Percentiles rank a stretch among this genome's conserved stretches.
phyloP scores from a whole-genome alignment of 1,140 invertebrate genomes.

The Ectropis grisescens region DNA sequence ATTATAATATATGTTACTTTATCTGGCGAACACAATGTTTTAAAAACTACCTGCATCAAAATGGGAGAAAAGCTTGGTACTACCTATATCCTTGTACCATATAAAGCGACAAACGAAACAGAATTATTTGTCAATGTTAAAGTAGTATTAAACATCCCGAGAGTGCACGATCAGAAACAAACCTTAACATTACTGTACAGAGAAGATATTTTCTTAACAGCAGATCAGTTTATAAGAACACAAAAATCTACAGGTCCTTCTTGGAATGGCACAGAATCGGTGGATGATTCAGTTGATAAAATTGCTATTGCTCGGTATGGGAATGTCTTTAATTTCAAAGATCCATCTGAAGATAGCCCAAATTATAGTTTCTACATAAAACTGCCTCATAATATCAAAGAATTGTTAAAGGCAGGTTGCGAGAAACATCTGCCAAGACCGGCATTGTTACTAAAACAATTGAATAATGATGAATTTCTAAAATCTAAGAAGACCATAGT shows the following conservation, averaged over 20 bases:
- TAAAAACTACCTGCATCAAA: conserved; percentile 36
- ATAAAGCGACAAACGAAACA: too few relatives aligned
- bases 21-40: conserved; percentile 16
- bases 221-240: conserved; percentile 45
- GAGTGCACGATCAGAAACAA: conserved; percentile 27
- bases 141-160: conserved; percentile 32
- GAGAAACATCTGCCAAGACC: conserved; percentile 19
- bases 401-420: conserved; percentile 21
- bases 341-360: too few relatives aligned
- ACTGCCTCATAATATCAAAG: conserved; percentile 25
- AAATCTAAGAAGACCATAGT: conserved; percentile 22
- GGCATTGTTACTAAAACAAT: conserved; percentile 19
- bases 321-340: conserved; percentile 25
- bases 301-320: conserved; percentile 17
- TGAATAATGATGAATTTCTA: conserved; percentile 33
- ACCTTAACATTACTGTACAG: conserved; percentile 29
- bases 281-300: conserved; percentile 22
- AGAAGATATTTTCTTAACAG: conserved; percentile 23
- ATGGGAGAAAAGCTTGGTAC: conserved; percentile 23
- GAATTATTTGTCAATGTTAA: too few relatives aligned
- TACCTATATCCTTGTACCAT: too few relatives aligned
- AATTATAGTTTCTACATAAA: too few relatives aligned
- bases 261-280: conserved; percentile 7
- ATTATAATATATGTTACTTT: conserved; percentile 39
- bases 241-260: too few relatives aligned